Evolutionary conservation across 1,140 invertebrate species (phyloP).

Genomic region (Brachionus sp.): DNA sequence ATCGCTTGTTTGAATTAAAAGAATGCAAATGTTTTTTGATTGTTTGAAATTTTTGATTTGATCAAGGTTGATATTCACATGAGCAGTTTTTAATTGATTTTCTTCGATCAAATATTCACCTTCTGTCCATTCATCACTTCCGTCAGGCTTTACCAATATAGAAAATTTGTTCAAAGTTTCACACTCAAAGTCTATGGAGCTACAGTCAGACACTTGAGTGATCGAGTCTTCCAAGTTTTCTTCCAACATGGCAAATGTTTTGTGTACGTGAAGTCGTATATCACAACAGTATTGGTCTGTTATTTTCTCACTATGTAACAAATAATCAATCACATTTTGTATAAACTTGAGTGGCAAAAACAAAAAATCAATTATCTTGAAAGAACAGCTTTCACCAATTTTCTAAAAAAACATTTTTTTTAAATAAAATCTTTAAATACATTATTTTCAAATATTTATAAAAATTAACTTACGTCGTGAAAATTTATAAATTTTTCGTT

Average conservation of each 20-base stretch:
- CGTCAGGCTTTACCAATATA: not conserved
- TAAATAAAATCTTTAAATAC: not conserved
- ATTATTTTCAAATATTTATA: too few relatives aligned
- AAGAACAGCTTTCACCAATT: not conserved
- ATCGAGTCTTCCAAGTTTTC: not conserved
- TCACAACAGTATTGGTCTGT: not conserved
- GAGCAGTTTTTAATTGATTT: not conserved
- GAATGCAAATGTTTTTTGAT: not conserved
- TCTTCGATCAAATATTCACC: not conserved
- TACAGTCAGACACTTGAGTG: conserved; percentile 1
- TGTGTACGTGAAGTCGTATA: not conserved
- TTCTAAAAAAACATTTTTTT: conserved; percentile 11
- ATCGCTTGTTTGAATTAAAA: not conserved
- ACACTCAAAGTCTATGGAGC: not conserved
- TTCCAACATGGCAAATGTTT: conserved; percentile 9
- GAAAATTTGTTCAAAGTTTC: not conserved
- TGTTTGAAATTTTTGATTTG: not conserved
- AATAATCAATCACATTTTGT: not conserved
- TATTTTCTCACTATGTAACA: not conserved
- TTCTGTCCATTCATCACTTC: not conserved
- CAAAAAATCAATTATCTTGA: conserved; percentile 41
- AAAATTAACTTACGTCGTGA: conserved; percentile 29
- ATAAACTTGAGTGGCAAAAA: conserved; percentile 35
- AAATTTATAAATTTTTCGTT: conserved; percentile 17
- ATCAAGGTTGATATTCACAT: not conserved